A percentile compares a stretch with the other conserved stretches of the same genome.
Conservation (phyloP, 2,797 vertebrate genomes). For the Manis pentadactyla region DNA sequence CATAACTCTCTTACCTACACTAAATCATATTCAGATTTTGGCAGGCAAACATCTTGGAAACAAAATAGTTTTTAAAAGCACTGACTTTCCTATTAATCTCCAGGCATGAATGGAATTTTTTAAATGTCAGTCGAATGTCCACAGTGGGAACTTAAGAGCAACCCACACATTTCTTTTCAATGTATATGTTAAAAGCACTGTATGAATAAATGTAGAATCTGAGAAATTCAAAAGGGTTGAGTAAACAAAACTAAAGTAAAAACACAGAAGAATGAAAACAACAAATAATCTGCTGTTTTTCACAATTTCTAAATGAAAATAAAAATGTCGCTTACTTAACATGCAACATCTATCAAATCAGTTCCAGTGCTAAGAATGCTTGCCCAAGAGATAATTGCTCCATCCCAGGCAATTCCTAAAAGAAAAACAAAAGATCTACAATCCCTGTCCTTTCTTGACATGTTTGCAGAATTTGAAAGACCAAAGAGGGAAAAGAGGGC, state of each 20-base stretch:
- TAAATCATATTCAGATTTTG: conserved; percentile 75
- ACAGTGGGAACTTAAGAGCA: conserved; percentile 42
- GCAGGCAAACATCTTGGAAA: conserved; percentile 78
- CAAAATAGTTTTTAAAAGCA: conserved; percentile 76
- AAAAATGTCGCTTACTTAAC: not conserved
- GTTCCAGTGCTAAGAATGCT: not conserved
- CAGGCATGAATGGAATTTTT: conserved; percentile 74
- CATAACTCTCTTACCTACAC: conserved; percentile 69
- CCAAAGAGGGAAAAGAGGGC: not conserved
- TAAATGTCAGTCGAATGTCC: not conserved
- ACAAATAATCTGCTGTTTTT: not conserved
- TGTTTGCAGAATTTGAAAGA: not conserved
- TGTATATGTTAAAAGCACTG: not conserved
- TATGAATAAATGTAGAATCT: not conserved
- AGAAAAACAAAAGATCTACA: conserved; percentile 8
- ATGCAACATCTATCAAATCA: not conserved
- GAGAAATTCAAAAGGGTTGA: not conserved
- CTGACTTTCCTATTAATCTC: conserved; percentile 78
- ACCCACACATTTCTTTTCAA: conserved; percentile 32
- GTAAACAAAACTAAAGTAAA: not conserved
- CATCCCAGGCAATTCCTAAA: not conserved
- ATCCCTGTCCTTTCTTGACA: not conserved
- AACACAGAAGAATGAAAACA: not conserved
- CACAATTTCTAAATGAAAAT: conserved; percentile 3
- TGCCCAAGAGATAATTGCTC: not conserved